phyloP scores from a whole-genome alignment of 2,888 invertebrate genomes.

The Caenorhabditis parvicauda region DNA sequence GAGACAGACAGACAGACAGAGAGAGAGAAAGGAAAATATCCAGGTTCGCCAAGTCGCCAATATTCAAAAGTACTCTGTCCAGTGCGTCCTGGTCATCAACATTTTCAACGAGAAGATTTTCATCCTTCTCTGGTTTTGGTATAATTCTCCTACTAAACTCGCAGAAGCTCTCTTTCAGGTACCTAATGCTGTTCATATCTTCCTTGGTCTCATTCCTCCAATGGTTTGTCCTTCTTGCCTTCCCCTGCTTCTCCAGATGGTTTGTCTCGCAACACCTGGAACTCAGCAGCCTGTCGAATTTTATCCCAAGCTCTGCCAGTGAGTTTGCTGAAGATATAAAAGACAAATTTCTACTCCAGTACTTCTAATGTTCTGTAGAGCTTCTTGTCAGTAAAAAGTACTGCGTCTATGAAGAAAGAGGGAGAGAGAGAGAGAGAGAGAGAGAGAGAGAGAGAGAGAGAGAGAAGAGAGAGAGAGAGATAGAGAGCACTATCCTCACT shows the following conservation, averaged over 20 bases:
- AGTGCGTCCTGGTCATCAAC: constrained; percentile 62
- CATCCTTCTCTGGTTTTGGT: constrained; percentile 59
- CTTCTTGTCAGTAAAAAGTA: too few relatives aligned
- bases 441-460: neutral
- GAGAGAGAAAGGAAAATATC: constrained; percentile 3
- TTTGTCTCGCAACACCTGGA: constrained; percentile 55
- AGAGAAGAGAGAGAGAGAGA: neutral
- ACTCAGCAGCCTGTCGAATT: constrained; percentile 38
- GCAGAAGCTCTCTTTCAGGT: constrained; percentile 47
- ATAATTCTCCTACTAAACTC: constrained; percentile 5
- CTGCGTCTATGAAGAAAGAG: too few relatives aligned
- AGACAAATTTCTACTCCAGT: too few relatives aligned
- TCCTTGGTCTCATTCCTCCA: constrained; percentile 52
- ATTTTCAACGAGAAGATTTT: constrained; percentile 63
- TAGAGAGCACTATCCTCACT: neutral
- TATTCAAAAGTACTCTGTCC: constrained; percentile 61
- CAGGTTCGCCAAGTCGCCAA: constrained; percentile 61
- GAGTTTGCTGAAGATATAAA: too few relatives aligned
- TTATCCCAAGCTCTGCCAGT: too few relatives aligned
- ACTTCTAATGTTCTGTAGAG: too few relatives aligned
- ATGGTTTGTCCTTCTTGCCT: constrained; percentile 49
- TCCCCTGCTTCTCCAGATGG: constrained; percentile 58
- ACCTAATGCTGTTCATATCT: constrained; percentile 44
- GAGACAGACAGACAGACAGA: neutral
- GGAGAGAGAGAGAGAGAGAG: too few relatives aligned